A percentile compares a stretch with the other conserved stretches of the same genome.
Conservation (phyloP, 2,797 vertebrate species). For the Astyanax mexicanus region DNA sequence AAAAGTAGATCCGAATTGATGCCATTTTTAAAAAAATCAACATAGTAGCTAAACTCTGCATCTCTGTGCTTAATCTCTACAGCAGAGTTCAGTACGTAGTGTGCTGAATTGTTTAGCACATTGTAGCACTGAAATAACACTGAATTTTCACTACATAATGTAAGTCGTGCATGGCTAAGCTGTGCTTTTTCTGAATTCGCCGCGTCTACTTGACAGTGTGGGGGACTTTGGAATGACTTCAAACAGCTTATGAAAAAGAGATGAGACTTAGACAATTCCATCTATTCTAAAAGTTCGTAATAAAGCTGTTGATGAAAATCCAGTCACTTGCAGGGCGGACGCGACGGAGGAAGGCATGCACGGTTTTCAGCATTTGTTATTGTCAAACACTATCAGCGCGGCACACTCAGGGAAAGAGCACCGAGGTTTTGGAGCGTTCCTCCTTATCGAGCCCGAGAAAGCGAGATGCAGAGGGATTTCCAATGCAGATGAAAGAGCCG, state of each 20-base stretch:
- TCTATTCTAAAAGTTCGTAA: constrained; percentile 1
- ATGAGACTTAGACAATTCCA: neutral
- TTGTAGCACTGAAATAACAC: neutral
- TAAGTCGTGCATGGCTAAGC: neutral
- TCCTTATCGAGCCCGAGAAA: constrained; percentile 21
- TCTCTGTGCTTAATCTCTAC: too few species aligned
- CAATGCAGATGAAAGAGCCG: constrained; percentile 41
- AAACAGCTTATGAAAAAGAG: neutral
- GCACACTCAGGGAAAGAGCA: constrained; percentile 24
- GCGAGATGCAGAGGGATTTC: constrained; percentile 34
- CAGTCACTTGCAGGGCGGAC: neutral
- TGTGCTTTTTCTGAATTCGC: neutral
- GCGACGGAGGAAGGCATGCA: neutral
- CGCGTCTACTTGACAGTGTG: neutral
- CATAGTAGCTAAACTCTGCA: too few species aligned
- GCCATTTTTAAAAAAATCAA: too few species aligned
- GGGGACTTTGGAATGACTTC: neutral
- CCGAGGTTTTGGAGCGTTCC: neutral
- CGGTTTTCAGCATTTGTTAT: constrained; percentile 5
- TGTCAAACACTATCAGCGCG: constrained; percentile 13
- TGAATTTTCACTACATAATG: neutral
- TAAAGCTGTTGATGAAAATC: constrained; percentile 13
- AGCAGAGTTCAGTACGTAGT: neutral
- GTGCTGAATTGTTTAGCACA: neutral
- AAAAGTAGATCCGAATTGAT: too few species aligned